A percentile compares a stretch with the other conserved stretches of the same genome.
Conservation (phyloP, 2,888 invertebrate species). For the Agelastica alni region DNA sequence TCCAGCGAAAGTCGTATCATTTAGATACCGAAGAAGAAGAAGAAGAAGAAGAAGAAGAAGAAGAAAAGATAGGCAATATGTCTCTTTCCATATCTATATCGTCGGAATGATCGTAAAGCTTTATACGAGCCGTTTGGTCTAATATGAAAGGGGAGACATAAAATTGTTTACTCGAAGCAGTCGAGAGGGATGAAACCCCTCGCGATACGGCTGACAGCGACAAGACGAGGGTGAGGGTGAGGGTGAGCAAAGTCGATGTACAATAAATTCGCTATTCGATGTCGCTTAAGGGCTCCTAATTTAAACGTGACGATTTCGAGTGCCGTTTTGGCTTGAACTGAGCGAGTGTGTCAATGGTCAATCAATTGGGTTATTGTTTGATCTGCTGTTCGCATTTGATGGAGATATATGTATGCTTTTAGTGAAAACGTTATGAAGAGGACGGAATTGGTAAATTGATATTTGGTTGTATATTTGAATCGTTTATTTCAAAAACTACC, state of each 20-base stretch:
- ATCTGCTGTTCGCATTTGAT: neutral
- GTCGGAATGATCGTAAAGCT: slow-evolving; percentile 41
- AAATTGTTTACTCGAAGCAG: slow-evolving; percentile 27
- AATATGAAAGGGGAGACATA: slow-evolving; percentile 33
- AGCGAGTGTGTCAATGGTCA: slow-evolving; percentile 13
- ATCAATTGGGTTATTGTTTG: slow-evolving; percentile 12
- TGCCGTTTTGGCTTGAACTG: slow-evolving; percentile 11
- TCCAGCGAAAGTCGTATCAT: too few relatives aligned
- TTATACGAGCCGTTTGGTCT: slow-evolving; percentile 41
- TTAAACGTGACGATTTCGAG: slow-evolving; percentile 23
- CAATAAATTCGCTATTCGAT: slow-evolving; percentile 21
- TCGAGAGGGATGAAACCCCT: slow-evolving; percentile 14
- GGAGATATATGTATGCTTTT: too few relatives aligned
- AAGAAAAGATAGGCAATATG: slow-evolving; percentile 34
- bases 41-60: neutral
- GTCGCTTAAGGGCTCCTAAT: slow-evolving; percentile 22
- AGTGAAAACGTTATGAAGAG: too few relatives aligned
- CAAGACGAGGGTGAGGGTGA: slow-evolving; percentile 17
- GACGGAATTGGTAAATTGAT: too few relatives aligned
- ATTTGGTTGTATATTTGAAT: too few relatives aligned
- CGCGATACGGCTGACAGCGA: slow-evolving; percentile 23
- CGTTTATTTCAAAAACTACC: too few relatives aligned
- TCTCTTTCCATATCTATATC: slow-evolving; percentile 39
- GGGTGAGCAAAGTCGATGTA: slow-evolving; percentile 16
- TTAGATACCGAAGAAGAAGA: slow-evolving; percentile 1